A percentile compares a stretch with the other conserved stretches of the same genome.
Conservation (phyloP, 2,888 invertebrate species). For the Suillia variegata region DNA sequence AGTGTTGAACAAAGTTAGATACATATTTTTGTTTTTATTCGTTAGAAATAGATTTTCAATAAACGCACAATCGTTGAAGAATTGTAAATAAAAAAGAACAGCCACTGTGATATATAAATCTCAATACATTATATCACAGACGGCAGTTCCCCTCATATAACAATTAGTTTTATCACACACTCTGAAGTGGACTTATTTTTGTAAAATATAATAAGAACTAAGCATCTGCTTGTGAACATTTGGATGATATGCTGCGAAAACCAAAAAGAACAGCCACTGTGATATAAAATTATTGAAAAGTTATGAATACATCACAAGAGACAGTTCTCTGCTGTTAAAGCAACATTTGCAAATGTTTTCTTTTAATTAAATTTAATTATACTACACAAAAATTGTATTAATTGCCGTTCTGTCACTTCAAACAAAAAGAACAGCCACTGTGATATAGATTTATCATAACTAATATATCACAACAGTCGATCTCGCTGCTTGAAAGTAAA, state of each 20-base stretch:
- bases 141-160: conserved; percentile 45
- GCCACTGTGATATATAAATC: conserved; percentile 59
- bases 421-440: conserved; percentile 60
- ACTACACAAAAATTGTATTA: not conserved
- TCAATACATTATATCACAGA: conserved; percentile 40
- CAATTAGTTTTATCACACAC: conserved; percentile 36
- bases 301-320: conserved; percentile 54
- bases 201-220: not conserved
- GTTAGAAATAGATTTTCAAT: no score
- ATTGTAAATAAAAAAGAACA: conserved; percentile 58
- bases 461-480: conserved; percentile 27
- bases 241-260: no score
- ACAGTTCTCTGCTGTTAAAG: conserved; percentile 48
- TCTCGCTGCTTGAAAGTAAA: conserved; percentile 19
- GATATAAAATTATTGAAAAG: conserved; percentile 47
- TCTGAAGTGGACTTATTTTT: no score
- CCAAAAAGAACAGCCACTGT: conserved; percentile 59
- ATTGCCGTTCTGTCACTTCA: no score
- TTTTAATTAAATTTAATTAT: conserved; percentile 15
- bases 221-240: not conserved
- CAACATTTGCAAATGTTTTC: conserved; percentile 14
- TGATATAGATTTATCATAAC: conserved; percentile 42
- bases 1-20: no score
- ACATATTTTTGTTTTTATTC: no score
- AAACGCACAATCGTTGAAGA: conserved; percentile 32